Base-by-base conservation (phyloP, 2,888 invertebrate genomes). In the Drosophila silvestris region DNA sequence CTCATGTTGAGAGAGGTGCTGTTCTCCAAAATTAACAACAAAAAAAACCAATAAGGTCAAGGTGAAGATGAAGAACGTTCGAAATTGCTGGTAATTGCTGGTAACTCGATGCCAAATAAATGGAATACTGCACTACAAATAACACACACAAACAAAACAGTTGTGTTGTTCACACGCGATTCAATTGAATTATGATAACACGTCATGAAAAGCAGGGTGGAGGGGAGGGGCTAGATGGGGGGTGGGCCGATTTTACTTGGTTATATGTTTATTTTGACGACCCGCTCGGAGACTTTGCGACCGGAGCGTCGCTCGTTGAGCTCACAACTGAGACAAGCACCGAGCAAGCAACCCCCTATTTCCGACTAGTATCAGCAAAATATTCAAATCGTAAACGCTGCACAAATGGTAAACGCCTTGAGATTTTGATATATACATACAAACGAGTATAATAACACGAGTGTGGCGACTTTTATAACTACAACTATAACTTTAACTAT, bases 151-250 rank as follows among this genome's bases (percentile, higher is more conserved):
- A 22, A 32, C n/a, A 51, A 33, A 19, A 14, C 66, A 60, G 57
- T 52, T 72, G 70, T 30, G 63, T 39, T 30, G 33, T 74, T 79
- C 81, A 85, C 89, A 88, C 89, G 87, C 85, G 74, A 77, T 76
- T 70, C 28, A 63, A 74, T 65, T 63, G 26, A 70, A 77, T 66
- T 64, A 57, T 51, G 65, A 26, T 22, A 35, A 22, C 16, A 37
- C 64, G 33, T 30, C 26, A n/a, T 26, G 28, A 30, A 22, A 30
- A 19, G n/a, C 30, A 14, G 32, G 32, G 10, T n/a, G n/a, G n/a
- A n/a, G 26, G 10, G 2, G 9, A 28, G 10, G 10, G 37, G 12
- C 19, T 32, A 2, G 28, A n/a, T 32, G 26, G 32, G 28, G 3
- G 28, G 28, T 3, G 22, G 22, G 3, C 2, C 19, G 33, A 4